Percentiles rank a stretch among this genome's conserved stretches.
Conservation (phyloP, 2,888 invertebrate species). For the Erebia aethiops region DNA sequence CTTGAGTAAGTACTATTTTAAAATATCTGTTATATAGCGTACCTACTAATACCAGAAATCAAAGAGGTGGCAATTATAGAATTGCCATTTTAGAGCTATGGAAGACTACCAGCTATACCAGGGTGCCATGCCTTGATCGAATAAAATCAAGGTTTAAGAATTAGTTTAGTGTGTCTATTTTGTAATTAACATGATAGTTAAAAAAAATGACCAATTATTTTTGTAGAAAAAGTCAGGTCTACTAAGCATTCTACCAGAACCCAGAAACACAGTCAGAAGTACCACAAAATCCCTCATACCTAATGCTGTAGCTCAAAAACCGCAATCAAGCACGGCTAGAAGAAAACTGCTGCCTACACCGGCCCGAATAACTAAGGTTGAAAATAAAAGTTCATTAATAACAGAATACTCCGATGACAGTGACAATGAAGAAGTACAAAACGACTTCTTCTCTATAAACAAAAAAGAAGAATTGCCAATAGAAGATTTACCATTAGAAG, state of each 20-base stretch:
- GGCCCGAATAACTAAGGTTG: conserved; percentile 52
- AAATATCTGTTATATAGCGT: too few species aligned
- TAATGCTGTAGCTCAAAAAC: conserved; percentile 71
- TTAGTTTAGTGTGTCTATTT: too few species aligned
- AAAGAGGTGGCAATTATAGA: too few species aligned
- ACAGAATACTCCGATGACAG: conserved; percentile 72
- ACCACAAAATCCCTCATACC: conserved; percentile 72
- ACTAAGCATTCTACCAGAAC: conserved; percentile 87
- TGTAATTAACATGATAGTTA: too few species aligned
- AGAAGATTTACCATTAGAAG: conserved; percentile 63
- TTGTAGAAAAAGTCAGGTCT: conserved; percentile 85
- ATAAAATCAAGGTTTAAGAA: too few species aligned
- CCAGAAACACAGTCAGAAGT: conserved; percentile 73
- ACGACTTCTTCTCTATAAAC: conserved; percentile 82
- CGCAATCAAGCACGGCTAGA: conserved; percentile 49
- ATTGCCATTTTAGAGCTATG: too few species aligned
- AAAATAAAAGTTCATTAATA: conserved; percentile 45
- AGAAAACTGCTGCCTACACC: conserved; percentile 53
- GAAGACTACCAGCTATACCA: too few species aligned
- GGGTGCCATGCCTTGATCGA: too few species aligned
- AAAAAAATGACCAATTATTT: too few species aligned
- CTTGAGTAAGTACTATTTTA: too few species aligned
- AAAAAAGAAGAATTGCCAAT: conserved; percentile 69
- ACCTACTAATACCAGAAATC: too few species aligned
- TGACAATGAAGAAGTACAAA: conserved; percentile 76